Base-by-base conservation (phyloP, 2,888 invertebrate genomes). In the Cryptus armator region DNA sequence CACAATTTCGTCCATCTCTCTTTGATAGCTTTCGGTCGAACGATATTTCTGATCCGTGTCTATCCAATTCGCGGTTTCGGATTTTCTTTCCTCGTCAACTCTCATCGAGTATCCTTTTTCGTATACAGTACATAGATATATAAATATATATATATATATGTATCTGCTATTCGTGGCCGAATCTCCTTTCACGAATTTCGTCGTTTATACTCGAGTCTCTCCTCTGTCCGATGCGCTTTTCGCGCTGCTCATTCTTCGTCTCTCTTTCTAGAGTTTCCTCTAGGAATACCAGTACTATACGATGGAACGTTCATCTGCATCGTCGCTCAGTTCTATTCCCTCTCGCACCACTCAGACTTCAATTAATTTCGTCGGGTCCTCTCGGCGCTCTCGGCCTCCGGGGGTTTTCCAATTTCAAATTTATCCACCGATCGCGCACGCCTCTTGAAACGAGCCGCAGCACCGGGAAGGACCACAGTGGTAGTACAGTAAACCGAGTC, bases 401-500 rank as follows among this genome's bases (percentile, higher is more conserved):
- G 89, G 86, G 87, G 86, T 90, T 91, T 90, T 90, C 90, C 89
- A 91, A 90, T 91, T 91, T 91, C 90, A 76, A 87, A 87, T 87
- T 85, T 87, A 84, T 86, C 85, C 84, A 56, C 66, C 78, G 81
- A 83, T 86, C 84, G 80, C 84, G 80, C 70, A 66, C 71, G 75
- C 66, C 80, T 82, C 83, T 80, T 78, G 70, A 81, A 86, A 83
- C 29, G 62, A 67, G 76, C 64, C 68, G 79, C 76, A 32, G n/a
- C 44, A 62, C 6, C 44, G 43, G 62, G 59, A 14, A 19, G 19
- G 5, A 2, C 29, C 9, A 9, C 46, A 24, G 24, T 4, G 2
- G 3, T 10, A 29, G 59, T 53, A 37, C 74, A 12, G 32, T 64
- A 19, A 16, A 19, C 48, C 24, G 48, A 46, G 24, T 43, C 32